These are phyloP conservation scores for Scomber colias DNA, from an alignment of 2,113 vertebrate species.

Conservation along the genomic window DNA sequence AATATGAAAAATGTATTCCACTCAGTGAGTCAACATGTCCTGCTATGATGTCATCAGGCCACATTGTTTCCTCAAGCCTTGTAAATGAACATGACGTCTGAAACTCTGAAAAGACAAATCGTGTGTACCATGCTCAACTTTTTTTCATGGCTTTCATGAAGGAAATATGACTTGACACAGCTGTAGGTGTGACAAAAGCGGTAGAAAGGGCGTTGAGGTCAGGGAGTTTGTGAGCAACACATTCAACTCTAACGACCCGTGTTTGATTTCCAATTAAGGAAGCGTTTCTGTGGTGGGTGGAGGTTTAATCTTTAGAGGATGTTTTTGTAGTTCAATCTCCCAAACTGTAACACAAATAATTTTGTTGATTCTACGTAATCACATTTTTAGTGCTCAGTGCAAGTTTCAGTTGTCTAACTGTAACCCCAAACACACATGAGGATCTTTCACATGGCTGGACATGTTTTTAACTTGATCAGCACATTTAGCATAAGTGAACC, in stretches of 20 bases:
- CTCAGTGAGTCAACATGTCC: slow-evolving; percentile 41
- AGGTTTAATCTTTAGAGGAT: not conserved
- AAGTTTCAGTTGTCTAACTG: too few species aligned
- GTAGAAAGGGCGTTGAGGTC: slow-evolving; percentile 1
- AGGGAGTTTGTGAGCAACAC: not conserved
- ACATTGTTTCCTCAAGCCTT: slow-evolving; percentile 28
- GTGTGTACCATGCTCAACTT: not conserved
- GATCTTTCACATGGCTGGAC: too few species aligned
- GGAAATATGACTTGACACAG: slow-evolving; percentile 13
- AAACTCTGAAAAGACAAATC: not conserved
- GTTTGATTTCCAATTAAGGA: not conserved
- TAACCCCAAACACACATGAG: too few species aligned
- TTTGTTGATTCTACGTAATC: too few species aligned
- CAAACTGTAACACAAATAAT: not conserved
- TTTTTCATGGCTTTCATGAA: not conserved
- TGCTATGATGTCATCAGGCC: slow-evolving; percentile 38
- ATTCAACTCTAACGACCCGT: not conserved
- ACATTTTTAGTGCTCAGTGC: too few species aligned
- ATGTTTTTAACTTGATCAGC: too few species aligned
- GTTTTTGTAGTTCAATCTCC: not conserved
- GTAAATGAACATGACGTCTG: slow-evolving; percentile 47
- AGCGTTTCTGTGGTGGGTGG: not conserved
- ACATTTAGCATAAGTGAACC: too few species aligned
- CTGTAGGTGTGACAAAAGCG: slow-evolving; percentile 11
- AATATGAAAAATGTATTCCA: not conserved